Percentiles rank a stretch among this genome's conserved stretches.
These are phyloP conservation scores for Hesperophylax magnus DNA, from an alignment of 1,140 invertebrate genomes.

Conservation along the genomic window DNA sequence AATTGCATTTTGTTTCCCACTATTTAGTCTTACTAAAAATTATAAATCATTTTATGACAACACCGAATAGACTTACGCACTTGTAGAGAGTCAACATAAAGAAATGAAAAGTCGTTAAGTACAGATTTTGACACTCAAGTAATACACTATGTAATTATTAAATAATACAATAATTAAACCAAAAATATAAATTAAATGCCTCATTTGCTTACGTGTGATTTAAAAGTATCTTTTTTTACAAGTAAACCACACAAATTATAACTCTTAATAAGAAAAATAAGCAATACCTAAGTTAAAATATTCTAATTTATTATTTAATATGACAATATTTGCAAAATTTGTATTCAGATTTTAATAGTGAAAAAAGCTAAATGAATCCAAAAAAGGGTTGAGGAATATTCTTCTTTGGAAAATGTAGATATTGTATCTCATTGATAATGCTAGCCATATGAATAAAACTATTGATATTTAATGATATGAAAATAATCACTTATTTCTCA, in stretches of 20 bases:
- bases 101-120: constrained; percentile 2
- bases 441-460: constrained; percentile 3
- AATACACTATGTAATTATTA: neutral
- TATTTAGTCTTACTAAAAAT: too few relatives aligned
- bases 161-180: neutral
- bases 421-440: constrained; percentile 1
- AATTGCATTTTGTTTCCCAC: too few relatives aligned
- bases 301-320: too few relatives aligned
- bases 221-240: neutral
- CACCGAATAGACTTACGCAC: neutral
- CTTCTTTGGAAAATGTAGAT: constrained; percentile 34
- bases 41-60: too few relatives aligned
- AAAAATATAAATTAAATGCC: constrained; percentile 23
- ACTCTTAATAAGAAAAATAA: neutral
- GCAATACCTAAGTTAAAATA: too few relatives aligned
- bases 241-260: constrained; percentile 3
- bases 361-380: too few relatives aligned
- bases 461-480: neutral
- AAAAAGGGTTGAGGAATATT: neutral
- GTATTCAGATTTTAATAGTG: too few relatives aligned
- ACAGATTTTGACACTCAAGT: constrained; percentile 5
- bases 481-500: too few relatives aligned
- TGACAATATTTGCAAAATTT: too few relatives aligned
- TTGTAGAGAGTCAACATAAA: neutral
- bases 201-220: neutral